Conservation (phyloP, 2,888 invertebrate species). For the Cartodere bifasciata region DNA sequence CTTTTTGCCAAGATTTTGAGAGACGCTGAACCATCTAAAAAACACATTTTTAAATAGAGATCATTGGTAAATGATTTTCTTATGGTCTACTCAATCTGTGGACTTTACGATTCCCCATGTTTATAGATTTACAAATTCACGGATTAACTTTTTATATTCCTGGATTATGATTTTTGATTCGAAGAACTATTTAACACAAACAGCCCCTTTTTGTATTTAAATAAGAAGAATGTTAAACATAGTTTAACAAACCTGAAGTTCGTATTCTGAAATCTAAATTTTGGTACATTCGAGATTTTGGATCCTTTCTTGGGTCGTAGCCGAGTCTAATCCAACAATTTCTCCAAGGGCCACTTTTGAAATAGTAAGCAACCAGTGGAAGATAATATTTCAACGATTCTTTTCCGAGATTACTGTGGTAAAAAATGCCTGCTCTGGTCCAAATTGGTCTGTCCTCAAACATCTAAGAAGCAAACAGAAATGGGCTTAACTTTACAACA, state of each 20-base stretch:
- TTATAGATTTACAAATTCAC: no score
- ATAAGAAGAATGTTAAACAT: conserved; percentile 3
- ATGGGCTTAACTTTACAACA: no score
- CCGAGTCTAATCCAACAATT: conserved; percentile 81
- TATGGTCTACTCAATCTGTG: no score
- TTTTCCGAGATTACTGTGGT: conserved; percentile 45
- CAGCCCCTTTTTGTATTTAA: no score
- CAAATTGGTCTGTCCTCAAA: conserved; percentile 85
- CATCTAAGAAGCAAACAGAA: conserved; percentile 45
- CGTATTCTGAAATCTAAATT: conserved; percentile 71
- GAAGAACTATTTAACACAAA: no score
- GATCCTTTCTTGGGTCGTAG: conserved; percentile 80
- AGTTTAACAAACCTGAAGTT: conserved; percentile 41
- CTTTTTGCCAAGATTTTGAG: no score
- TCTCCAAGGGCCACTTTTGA: conserved; percentile 85
- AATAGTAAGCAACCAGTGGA: conserved; percentile 76
- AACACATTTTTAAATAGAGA: no score
- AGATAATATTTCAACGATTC: conserved; percentile 63
- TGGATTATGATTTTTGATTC: no score
- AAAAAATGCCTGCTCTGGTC: conserved; percentile 66
- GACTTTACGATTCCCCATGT: no score
- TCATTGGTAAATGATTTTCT: no score
- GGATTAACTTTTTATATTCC: no score
- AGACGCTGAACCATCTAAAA: no score
- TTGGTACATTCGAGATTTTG: conserved; percentile 71